Conservation (phyloP, 2,888 invertebrate genomes). For the Cinara cedri region DNA sequence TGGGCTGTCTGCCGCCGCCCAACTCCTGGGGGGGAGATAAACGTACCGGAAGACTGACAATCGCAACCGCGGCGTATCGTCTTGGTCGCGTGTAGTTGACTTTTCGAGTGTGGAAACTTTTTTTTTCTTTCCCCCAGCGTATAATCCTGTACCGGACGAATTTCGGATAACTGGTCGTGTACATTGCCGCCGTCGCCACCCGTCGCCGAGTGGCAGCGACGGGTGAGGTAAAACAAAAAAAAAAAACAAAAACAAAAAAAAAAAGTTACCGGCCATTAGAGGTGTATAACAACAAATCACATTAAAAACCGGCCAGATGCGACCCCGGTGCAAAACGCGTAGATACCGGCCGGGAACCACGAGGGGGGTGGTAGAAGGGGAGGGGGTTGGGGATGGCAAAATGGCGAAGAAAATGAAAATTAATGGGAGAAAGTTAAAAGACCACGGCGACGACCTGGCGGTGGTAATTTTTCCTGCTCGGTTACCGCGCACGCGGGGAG, state of each 20-base stretch:
- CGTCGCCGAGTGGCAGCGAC: background rate
- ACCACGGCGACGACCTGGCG: slow-evolving; percentile 50
- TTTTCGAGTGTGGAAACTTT: slow-evolving; percentile 49
- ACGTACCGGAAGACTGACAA: slow-evolving; percentile 9
- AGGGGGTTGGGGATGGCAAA: slow-evolving; percentile 18
- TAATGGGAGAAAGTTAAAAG: slow-evolving; percentile 58
- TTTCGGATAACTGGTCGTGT: background rate
- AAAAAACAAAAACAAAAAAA: too few relatives aligned
- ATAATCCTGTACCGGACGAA: slow-evolving; percentile 28
- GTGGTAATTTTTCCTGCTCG: slow-evolving; percentile 53
- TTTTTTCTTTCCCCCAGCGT: background rate
- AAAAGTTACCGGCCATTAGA: slow-evolving; percentile 56
- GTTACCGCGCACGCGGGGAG: slow-evolving; percentile 27
- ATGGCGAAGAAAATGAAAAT: slow-evolving; percentile 58
- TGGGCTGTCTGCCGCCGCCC: background rate
- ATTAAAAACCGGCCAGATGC: slow-evolving; percentile 56
- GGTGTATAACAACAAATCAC: slow-evolving; percentile 57
- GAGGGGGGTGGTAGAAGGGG: too few relatives aligned
- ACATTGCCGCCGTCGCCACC: too few relatives aligned
- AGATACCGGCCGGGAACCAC: too few relatives aligned
- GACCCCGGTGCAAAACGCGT: slow-evolving; percentile 28
- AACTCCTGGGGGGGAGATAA: background rate
- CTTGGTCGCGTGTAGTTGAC: slow-evolving; percentile 24
- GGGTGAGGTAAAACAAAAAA: too few relatives aligned
- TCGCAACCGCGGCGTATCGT: background rate